Evolutionary conservation across 1,140 invertebrate genomes (phyloP).

Genomic region (Ooceraea biroi): DNA sequence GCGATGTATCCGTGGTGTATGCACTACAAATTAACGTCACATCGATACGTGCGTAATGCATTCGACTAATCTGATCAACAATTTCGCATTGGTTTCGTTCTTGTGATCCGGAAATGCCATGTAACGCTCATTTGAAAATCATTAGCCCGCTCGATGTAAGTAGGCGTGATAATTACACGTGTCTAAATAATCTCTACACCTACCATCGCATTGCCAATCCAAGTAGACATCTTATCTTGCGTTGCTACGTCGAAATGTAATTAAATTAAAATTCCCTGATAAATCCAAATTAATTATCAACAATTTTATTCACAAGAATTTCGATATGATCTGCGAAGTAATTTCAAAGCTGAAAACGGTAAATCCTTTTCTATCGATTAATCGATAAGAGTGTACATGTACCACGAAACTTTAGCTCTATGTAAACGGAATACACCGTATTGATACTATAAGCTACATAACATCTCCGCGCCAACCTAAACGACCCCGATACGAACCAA

Average conservation of each 20-base stretch:
- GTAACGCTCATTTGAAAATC: conserved; percentile 26
- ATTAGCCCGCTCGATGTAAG: conserved; percentile 20
- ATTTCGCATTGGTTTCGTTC: conserved; percentile 65
- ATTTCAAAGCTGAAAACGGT: too few relatives aligned
- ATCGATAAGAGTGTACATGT: not conserved
- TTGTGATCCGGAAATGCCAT: conserved; percentile 14
- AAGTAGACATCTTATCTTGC: not conserved
- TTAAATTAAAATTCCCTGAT: not conserved
- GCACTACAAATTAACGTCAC: conserved; percentile 62
- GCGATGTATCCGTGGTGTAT: conserved; percentile 66
- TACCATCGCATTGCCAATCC: not conserved
- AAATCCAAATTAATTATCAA: not conserved
- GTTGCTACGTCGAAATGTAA: not conserved
- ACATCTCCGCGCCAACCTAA: not conserved
- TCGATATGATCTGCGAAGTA: not conserved
- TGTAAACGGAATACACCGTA: not conserved
- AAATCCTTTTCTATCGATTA: not conserved
- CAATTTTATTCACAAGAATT: too few relatives aligned
- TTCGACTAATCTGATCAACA: conserved; percentile 67
- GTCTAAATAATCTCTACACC: not conserved
- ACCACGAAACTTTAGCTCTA: not conserved
- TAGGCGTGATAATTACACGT: conserved; percentile 42
- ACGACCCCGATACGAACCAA: conserved; percentile 1
- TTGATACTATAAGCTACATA: conserved; percentile 14
- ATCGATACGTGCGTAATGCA: conserved; percentile 64